Conservation (phyloP, 1,140 invertebrate genomes). For the Penaeus vannamei region DNA sequence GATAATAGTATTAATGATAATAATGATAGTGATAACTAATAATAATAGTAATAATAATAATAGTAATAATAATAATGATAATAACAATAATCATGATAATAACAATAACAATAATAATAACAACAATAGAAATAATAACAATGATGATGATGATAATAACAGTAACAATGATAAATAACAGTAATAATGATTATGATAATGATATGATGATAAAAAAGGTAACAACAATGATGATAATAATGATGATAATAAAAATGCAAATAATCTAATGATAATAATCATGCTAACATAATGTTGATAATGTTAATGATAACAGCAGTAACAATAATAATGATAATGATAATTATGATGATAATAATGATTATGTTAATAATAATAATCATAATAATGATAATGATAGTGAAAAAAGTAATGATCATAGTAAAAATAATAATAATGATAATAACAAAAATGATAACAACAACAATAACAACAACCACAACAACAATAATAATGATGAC, state of each 20-base stretch:
- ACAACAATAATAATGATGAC: background rate
- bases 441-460: background rate
- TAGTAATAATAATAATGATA: background rate
- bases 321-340: background rate
- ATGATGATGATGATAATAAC: background rate
- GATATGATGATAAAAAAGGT: background rate
- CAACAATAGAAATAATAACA: background rate
- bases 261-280: background rate
- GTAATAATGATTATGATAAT: background rate
- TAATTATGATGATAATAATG: background rate
- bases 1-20: background rate
- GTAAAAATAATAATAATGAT: background rate
- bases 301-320: background rate
- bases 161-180: background rate
- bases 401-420: background rate
- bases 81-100: background rate
- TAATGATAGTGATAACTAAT: background rate
- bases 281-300: background rate
- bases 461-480: background rate
- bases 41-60: background rate
- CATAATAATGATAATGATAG: background rate
- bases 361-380: background rate
- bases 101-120: constrained; percentile 8
- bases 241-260: background rate
- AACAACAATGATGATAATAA: background rate